phyloP scores from a whole-genome alignment of 2,888 invertebrate species.

The Anoplius nigerrimus region DNA sequence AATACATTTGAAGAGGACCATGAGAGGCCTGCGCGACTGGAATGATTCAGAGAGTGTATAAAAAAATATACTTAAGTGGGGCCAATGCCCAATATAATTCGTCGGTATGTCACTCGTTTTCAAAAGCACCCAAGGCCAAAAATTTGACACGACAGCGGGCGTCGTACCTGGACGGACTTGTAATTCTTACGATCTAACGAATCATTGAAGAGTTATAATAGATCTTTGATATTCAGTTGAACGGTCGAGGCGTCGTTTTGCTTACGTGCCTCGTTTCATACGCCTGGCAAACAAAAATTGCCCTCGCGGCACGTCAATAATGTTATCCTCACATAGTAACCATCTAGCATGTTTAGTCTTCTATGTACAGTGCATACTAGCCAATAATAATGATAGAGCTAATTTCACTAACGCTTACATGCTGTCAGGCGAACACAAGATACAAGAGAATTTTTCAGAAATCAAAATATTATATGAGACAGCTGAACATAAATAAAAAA shows the following conservation, averaged over 20 bases:
- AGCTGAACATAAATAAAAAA: neutral
- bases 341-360: conserved; percentile 24
- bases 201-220: conserved; percentile 40
- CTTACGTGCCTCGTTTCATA: too few relatives aligned
- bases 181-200: neutral
- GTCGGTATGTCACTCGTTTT: conserved; percentile 8
- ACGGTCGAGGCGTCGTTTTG: too few relatives aligned
- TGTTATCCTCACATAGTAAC: conserved; percentile 22
- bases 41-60: neutral
- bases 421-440: too few relatives aligned
- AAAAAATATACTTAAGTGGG: neutral
- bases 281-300: too few relatives aligned
- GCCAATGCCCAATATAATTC: too few relatives aligned
- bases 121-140: neutral
- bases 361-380: conserved; percentile 40
- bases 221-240: conserved; percentile 42
- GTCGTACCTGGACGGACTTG: too few relatives aligned
- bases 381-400: conserved; percentile 25
- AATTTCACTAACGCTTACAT: neutral
- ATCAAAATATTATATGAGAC: conserved; percentile 2
- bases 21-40: neutral
- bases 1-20: conserved; percentile 8
- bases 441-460: neutral
- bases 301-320: conserved; percentile 19
- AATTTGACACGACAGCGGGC: too few relatives aligned